Percentiles rank a stretch among this genome's conserved stretches.
Conservation (phyloP, 2,797 vertebrate genomes). For the Coluber constrictor region DNA sequence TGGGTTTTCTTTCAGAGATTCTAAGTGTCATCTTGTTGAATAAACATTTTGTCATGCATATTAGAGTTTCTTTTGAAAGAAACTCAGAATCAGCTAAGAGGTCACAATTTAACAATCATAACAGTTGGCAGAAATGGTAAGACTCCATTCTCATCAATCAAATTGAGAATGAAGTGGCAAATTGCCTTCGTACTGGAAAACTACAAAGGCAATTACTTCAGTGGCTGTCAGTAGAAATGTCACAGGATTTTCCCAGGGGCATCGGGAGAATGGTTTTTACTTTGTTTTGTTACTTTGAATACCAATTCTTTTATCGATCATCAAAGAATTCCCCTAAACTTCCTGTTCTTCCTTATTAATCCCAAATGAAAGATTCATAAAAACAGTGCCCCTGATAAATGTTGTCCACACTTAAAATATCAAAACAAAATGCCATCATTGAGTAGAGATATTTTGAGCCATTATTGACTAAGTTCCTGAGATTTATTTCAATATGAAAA, state of each 20-base stretch:
- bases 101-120: slow-evolving; percentile 58
- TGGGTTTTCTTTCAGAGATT: slow-evolving; percentile 73
- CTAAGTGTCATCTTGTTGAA: slow-evolving; percentile 41
- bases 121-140: slow-evolving; percentile 59
- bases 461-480: neutral
- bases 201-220: slow-evolving; percentile 71
- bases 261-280: slow-evolving; percentile 17
- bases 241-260: slow-evolving; percentile 63
- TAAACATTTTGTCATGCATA: slow-evolving; percentile 64
- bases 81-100: slow-evolving; percentile 49
- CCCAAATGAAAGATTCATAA: neutral
- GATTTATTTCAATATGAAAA: neutral
- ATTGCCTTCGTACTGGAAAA: slow-evolving; percentile 73
- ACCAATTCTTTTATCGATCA: neutral
- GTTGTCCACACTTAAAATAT: neutral
- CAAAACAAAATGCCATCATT: neutral
- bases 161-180: slow-evolving; percentile 80
- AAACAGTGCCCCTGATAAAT: neutral
- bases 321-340: neutral
- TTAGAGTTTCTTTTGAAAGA: slow-evolving; percentile 51
- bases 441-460: neutral
- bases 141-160: slow-evolving; percentile 71
- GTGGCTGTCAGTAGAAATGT: slow-evolving; percentile 65
- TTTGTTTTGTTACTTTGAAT: neutral
- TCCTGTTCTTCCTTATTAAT: neutral